Evolutionary conservation across 2,888 invertebrate genomes (phyloP).

Genomic region (Drosophila fulvimacula): DNA sequence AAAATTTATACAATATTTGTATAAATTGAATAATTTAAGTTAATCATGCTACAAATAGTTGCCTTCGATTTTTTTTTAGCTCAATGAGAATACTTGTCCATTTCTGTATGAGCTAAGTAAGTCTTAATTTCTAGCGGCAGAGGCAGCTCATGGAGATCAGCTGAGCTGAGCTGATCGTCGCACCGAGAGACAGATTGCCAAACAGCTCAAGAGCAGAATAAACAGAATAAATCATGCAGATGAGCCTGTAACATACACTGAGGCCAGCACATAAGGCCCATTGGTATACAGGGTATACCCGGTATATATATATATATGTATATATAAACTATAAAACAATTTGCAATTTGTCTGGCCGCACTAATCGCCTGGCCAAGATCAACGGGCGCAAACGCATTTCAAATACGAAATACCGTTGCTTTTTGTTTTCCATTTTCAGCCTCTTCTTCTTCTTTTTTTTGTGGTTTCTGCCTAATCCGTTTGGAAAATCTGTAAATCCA

Average conservation of each 20-base stretch:
- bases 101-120: neutral
- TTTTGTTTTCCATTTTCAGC: conserved; percentile 17
- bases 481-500: conserved; percentile 73
- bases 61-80: too few relatives aligned
- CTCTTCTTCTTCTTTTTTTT: conserved; percentile 11
- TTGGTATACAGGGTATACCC: conserved; percentile 4
- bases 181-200: neutral
- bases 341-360: conserved; percentile 26
- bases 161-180: neutral
- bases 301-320: neutral
- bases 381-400: conserved; percentile 34
- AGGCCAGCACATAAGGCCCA: neutral
- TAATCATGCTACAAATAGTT: too few relatives aligned
- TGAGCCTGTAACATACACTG: neutral
- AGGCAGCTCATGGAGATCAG: neutral
- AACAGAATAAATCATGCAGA: neutral
- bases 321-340: conserved; percentile 32
- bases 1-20: too few relatives aligned
- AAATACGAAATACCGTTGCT: conserved; percentile 16
- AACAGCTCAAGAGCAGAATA: neutral
- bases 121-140: neutral
- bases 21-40: too few relatives aligned
- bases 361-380: conserved; percentile 52
- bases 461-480: conserved; percentile 63
- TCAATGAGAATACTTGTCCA: neutral